Base-by-base conservation (phyloP, 2,797 vertebrate species). In the Synaphobranchus kaupii region DNA sequence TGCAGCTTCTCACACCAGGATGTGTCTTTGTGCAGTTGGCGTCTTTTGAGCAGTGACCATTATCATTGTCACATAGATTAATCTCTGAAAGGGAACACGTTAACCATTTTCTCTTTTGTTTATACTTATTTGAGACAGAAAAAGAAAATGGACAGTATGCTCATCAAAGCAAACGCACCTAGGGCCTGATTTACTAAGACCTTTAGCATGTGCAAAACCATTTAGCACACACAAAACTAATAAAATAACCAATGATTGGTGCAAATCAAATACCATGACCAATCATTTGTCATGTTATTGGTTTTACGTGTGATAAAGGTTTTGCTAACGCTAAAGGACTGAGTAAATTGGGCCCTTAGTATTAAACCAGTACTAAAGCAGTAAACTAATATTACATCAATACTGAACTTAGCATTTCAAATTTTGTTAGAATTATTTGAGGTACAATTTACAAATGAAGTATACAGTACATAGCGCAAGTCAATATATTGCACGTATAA, bases 1-100 rank as follows among this genome's bases (percentile, higher is more conserved):
- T 94, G 84, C 98, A 99, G 48, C 92, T 97, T 87, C 97, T 95
- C 92, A 97, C 96, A 60, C 97, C 98, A 0, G 97, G 94, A 0
- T 95, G 96, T n/a, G 97, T 96, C 85, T 96, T 97, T 3, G 91
- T 95, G 86, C 98, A 99, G 84, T 93, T 93, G 0, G 98, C 97
- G 0, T 96, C 90, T 1, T 90, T 1, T 0, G 98, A 98, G 90
- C 98, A 99, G 86, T 97, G 97, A 0, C 98, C 98, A 0, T 98
- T 98, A 39, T 91, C 88, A 0, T 2, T 87, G 48, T 84, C 93
- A 93, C 98, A 99, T 5, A 95, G 91, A 89, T 99, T 95, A 88
- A 97, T 93, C 94, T 97, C 98, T 99, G 90, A 60, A 54, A 39
- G 39, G 85, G 31, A 85, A 71, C 44, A 50, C 22, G 8, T 48